Percentiles rank a stretch among this genome's conserved stretches.
phyloP scores from a whole-genome alignment of 2,113 vertebrate species.

The Oplegnathus fasciatus region DNA sequence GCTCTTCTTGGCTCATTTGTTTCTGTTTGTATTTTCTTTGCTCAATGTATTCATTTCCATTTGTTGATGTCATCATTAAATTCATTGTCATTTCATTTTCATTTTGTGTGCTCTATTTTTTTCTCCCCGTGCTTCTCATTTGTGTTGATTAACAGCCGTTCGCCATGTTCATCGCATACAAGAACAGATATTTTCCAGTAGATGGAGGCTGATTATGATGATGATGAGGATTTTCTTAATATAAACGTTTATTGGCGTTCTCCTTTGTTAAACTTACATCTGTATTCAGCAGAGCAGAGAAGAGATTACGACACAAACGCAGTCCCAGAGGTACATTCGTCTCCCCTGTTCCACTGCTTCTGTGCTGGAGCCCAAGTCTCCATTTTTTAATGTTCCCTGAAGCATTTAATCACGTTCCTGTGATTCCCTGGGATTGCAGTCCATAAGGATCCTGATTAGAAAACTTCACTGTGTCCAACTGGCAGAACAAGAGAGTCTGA shows the following conservation, averaged over 20 bases:
- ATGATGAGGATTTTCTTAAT: constrained; percentile 12
- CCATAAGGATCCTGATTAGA: constrained; percentile 43
- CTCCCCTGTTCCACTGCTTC: constrained; percentile 6
- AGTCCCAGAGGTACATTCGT: constrained; percentile 30
- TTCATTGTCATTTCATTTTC: constrained; percentile 74
- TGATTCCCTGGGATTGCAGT: constrained; percentile 28
- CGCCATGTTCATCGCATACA: constrained; percentile 8
- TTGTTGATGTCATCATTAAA: constrained; percentile 77
- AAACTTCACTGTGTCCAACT: constrained; percentile 44
- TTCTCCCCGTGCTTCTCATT: constrained; percentile 20
- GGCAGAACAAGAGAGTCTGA: constrained; percentile 42
- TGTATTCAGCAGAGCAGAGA: constrained; percentile 33
- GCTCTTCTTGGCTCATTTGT: constrained; percentile 58
- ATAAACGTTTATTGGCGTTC: background rate
- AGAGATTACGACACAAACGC: constrained; percentile 32
- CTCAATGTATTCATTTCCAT: constrained; percentile 68
- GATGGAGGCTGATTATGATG: background rate
- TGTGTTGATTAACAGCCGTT: constrained; percentile 11
- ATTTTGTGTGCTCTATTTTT: constrained; percentile 52
- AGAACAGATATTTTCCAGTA: background rate
- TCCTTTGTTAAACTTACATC: constrained; percentile 23
- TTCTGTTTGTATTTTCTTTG: constrained; percentile 65
- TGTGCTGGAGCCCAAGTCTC: constrained; percentile 10
- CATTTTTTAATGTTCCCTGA: constrained; percentile 33
- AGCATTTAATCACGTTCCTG: constrained; percentile 45